Evolutionary conservation across 2,888 invertebrate species (phyloP).

Genomic region (Eupeodes luniger): DNA sequence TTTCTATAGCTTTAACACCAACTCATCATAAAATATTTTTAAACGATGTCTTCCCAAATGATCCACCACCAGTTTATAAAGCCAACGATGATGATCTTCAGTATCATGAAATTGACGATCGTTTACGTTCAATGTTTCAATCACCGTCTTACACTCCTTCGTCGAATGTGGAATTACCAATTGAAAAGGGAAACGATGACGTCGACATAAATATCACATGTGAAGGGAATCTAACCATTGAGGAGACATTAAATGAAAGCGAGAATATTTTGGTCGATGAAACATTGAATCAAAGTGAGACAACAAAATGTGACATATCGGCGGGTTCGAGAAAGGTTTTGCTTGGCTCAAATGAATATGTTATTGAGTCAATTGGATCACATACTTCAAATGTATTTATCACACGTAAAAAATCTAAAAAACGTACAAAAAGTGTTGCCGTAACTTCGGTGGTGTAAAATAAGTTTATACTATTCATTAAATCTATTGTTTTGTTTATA

Average conservation of each 20-base stretch:
- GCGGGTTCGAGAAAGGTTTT: constrained; percentile 75
- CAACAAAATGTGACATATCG: constrained; percentile 55
- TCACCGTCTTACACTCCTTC: constrained; percentile 73
- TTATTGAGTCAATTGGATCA: constrained; percentile 80
- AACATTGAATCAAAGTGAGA: constrained; percentile 36
- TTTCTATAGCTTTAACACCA: constrained; percentile 40
- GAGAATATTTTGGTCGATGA: constrained; percentile 19
- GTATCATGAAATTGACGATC: constrained; percentile 78
- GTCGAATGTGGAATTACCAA: neutral
- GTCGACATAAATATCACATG: neutral
- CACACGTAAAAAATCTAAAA: constrained; percentile 77
- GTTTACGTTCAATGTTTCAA: constrained; percentile 77
- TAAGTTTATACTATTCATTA: neutral
- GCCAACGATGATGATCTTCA: constrained; percentile 75
- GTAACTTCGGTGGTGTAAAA: neutral
- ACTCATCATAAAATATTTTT: constrained; percentile 77
- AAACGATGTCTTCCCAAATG: constrained; percentile 57
- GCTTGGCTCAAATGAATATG: constrained; percentile 80
- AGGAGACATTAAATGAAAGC: constrained; percentile 44
- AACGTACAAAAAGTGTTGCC: constrained; percentile 41
- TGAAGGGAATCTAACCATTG: constrained; percentile 11
- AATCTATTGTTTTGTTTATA: constrained; percentile 9
- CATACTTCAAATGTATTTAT: constrained; percentile 80
- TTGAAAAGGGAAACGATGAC: neutral
- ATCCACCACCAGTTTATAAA: constrained; percentile 54